A percentile compares a stretch with the other conserved stretches of the same genome.
phyloP scores from a whole-genome alignment of 2,888 invertebrate species.

The Ariolimax columbianus region DNA sequence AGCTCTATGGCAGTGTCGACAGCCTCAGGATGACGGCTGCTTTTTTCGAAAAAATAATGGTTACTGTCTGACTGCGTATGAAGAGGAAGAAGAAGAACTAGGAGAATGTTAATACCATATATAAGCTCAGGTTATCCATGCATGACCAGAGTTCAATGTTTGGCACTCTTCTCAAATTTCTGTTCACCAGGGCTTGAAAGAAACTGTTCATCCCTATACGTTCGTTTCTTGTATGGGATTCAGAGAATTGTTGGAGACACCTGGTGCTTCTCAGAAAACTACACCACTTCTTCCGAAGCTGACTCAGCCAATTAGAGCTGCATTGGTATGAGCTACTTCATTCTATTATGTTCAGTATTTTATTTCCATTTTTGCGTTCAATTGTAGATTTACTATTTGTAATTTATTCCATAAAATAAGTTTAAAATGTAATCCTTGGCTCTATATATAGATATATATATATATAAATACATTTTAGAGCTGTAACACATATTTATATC shows the following conservation, averaged over 20 bases:
- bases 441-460: too few relatives aligned
- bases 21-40: too few relatives aligned
- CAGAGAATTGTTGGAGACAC: conserved; percentile 73
- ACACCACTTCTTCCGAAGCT: conserved; percentile 73
- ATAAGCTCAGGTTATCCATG: neutral
- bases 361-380: neutral
- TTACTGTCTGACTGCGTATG: too few relatives aligned
- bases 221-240: conserved; percentile 77
- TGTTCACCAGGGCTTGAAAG: conserved; percentile 71
- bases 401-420: too few relatives aligned
- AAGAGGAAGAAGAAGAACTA: neutral
- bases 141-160: neutral
- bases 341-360: neutral
- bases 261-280: conserved; percentile 67
- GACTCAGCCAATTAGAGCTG: conserved; percentile 70
- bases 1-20: too few relatives aligned
- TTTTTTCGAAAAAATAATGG: too few relatives aligned
- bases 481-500: too few relatives aligned
- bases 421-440: too few relatives aligned
- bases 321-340: conserved; percentile 66
- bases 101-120: neutral
- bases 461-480: too few relatives aligned
- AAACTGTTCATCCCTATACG: conserved; percentile 77
- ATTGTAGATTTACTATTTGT: neutral
- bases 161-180: neutral